Base-by-base conservation (phyloP, 2,113 vertebrate genomes). In the Euleptes europaea region DNA sequence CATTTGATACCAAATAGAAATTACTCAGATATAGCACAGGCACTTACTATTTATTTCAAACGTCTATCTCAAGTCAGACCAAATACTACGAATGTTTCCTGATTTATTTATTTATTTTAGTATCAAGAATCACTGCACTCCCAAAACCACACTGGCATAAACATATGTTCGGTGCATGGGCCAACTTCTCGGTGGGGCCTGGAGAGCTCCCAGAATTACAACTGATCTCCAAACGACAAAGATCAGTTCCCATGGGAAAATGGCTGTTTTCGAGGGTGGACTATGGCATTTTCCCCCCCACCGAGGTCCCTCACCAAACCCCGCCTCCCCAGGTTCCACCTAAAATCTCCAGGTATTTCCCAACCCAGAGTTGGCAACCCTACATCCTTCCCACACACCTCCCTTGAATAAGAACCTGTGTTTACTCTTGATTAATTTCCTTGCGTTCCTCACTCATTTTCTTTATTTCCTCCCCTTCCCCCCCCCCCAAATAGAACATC, bases 1-100 rank as follows among this genome's bases (percentile, higher is more conserved):
- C 88, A 83, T 91, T 83, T 87, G 90, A 84, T n/a, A n/a, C n/a
- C n/a, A 94, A 87, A 84, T 57, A 21, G 54, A 57, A 5, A 57
- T 93, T 93, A 86, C 87, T 92, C 93, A 90, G 91, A 94, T 90
- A 92, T 40, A 90, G 92, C 91, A 94, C 93, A 90, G 93, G 92
- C 86, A 92, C 92, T 93, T 92, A 90, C 83, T 93, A 91, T 86
- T 91, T 86, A 75, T 93, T 93, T 92, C 88, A 87, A 84, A 90
- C 88, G 85, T 90, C 92, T 93, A 90, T 88, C 83, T 88, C 84
- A 60, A 66, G 78, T 90, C 89, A 90, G 88, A 93, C 90, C 92
- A 86, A 82, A 93, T 84, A 82, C 89, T 85, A 91, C 91, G 88
- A 94, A 91, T 92, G 92, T 84, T 84, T 84, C 80, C 90, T 89